Conservation (phyloP, 2,113 vertebrate species). For the Megalops atlanticus region DNA sequence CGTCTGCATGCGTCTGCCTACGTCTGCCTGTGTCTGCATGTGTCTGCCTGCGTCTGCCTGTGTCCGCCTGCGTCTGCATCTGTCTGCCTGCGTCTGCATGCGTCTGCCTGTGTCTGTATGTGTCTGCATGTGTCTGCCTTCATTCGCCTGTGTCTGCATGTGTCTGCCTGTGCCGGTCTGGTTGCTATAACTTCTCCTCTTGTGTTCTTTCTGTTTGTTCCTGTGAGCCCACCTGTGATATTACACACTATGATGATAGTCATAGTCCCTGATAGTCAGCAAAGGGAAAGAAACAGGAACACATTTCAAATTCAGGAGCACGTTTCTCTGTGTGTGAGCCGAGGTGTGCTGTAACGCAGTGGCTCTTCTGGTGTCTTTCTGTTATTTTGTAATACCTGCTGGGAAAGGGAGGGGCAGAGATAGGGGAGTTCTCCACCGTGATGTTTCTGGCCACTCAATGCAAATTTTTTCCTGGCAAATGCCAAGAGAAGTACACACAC, state of each 20-base stretch:
- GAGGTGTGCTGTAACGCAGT: background rate
- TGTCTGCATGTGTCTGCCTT: no score
- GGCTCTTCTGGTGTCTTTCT: background rate
- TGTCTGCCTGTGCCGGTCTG: background rate
- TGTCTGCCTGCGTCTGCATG: no score
- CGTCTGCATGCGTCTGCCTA: no score
- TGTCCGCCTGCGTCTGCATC: no score
- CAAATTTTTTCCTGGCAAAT: background rate
- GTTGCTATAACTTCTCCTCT: background rate
- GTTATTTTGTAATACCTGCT: background rate
- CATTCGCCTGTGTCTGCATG: background rate
- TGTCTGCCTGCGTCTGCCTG: no score
- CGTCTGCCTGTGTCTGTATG: no score
- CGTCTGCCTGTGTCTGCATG: no score
- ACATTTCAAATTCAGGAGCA: no score
- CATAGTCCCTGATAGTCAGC: constrained; percentile 23
- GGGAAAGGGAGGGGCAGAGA: no score
- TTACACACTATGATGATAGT: background rate
- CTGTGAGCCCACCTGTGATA: background rate
- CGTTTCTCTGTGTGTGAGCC: background rate
- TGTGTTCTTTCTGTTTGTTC: constrained; percentile 6
- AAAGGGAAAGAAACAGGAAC: background rate
- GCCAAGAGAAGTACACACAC: no score
- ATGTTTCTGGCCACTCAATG: background rate
- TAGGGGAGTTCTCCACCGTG: background rate